These are phyloP conservation scores for Cyrtorhinus lividipennis DNA, from an alignment of 1,140 invertebrate genomes.

Conservation along the genomic window DNA sequence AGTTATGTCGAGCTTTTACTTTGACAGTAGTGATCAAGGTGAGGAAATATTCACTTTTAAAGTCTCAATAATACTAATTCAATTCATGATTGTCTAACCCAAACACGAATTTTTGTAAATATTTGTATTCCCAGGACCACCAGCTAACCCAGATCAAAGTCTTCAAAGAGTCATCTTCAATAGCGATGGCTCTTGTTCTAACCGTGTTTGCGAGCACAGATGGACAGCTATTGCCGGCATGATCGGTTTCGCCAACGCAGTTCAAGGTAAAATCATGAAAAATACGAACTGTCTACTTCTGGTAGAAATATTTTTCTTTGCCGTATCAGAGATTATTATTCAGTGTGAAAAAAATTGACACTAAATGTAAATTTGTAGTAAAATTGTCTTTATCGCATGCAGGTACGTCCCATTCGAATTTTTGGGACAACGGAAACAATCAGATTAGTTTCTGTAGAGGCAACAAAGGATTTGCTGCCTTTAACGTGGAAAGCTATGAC, in stretches of 20 bases:
- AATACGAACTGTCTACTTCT: too few species aligned
- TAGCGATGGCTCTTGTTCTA: conserved; percentile 47
- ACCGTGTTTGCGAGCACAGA: conserved; percentile 81
- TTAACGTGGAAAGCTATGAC: conserved; percentile 46
- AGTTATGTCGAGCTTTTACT: conserved; percentile 61
- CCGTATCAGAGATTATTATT: too few species aligned
- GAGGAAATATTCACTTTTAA: not conserved
- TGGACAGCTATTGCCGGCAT: conserved; percentile 72
- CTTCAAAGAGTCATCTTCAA: conserved; percentile 48
- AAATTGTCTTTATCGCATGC: too few species aligned
- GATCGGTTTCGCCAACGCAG: conserved; percentile 57
- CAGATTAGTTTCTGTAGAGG: conserved; percentile 65
- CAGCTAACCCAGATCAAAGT: conserved; percentile 43
- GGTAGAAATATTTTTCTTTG: too few species aligned
- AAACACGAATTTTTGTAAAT: too few species aligned
- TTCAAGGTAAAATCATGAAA: conserved; percentile 31
- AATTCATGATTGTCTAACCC: too few species aligned
- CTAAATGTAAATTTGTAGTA: too few species aligned
- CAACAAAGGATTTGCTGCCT: conserved; percentile 52
- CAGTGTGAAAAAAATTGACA: too few species aligned
- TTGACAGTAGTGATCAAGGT: conserved; percentile 35
- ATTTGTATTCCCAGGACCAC: conserved; percentile 39
- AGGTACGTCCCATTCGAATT: conserved; percentile 38
- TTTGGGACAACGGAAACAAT: conserved; percentile 59
- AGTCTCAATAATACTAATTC: not conserved